A percentile compares a stretch with the other conserved stretches of the same genome.
phyloP scores from a whole-genome alignment of 2,113 vertebrate species.

The Crotalus viridis region DNA sequence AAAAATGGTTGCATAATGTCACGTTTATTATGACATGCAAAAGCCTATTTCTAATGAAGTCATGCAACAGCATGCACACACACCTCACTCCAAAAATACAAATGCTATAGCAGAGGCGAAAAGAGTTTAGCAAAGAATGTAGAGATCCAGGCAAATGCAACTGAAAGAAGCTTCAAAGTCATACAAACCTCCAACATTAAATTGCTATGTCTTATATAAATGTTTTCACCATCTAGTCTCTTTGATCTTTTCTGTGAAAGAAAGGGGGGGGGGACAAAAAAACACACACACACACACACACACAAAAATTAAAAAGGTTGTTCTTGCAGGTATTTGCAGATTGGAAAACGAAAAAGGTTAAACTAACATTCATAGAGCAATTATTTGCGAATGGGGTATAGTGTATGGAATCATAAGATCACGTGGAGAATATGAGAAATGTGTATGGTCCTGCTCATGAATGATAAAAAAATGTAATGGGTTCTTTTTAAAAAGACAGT shows the following conservation, averaged over 20 bases:
- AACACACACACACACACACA: constrained; percentile 61
- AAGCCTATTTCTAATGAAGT: constrained; percentile 55
- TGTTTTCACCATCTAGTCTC: constrained; percentile 99
- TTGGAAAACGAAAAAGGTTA: constrained; percentile 71
- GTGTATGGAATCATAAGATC: constrained; percentile 56
- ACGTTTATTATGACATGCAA: constrained; percentile 68
- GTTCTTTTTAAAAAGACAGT: constrained; percentile 73
- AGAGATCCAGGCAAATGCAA: constrained; percentile 70
- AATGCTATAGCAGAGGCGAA: constrained; percentile 63
- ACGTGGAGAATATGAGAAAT: constrained; percentile 43
- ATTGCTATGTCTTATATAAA: constrained; percentile 99
- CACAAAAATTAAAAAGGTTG: constrained; percentile 80
- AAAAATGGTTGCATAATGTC: constrained; percentile 53
- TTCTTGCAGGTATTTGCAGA: constrained; percentile 71
- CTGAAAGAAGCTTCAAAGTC: constrained; percentile 76
- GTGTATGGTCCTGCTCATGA: constrained; percentile 42
- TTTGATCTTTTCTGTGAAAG: constrained; percentile 97
- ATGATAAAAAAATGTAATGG: constrained; percentile 54
- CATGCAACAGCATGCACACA: constrained; percentile 76
- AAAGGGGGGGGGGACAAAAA: constrained; percentile 70
- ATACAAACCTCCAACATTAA: constrained; percentile 99
- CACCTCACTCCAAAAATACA: constrained; percentile 20
- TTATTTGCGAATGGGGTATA: constrained; percentile 56
- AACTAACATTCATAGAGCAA: constrained; percentile 64
- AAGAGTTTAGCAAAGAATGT: constrained; percentile 58